These are phyloP conservation scores for Helicoverpa assulta DNA, from an alignment of 2,888 invertebrate genomes.

Conservation along the genomic window DNA sequence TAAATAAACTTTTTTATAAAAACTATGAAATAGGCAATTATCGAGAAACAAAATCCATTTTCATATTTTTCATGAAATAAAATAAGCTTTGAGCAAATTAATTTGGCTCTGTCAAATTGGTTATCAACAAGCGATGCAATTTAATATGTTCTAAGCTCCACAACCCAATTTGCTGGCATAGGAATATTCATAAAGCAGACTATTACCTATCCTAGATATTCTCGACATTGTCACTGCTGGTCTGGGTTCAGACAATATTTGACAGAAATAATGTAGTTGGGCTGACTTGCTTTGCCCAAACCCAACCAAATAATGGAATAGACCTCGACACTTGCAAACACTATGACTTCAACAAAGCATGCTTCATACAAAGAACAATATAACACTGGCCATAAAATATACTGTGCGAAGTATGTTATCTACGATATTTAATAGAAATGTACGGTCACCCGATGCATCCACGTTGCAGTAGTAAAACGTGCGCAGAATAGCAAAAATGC, in stretches of 20 bases:
- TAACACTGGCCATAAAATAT: conserved; percentile 19
- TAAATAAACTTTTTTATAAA: too few species aligned
- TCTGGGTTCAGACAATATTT: too few species aligned
- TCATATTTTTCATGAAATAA: too few species aligned
- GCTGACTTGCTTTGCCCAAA: too few species aligned
- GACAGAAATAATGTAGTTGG: too few species aligned
- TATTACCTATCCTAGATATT: neutral
- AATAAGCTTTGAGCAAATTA: too few species aligned
- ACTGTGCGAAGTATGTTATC: conserved; percentile 24
- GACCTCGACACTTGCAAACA: too few species aligned
- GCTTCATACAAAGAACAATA: conserved; percentile 6
- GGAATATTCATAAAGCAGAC: conserved; percentile 5
- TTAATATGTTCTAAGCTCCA: neutral
- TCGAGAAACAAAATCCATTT: too few species aligned
- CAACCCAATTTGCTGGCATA: neutral
- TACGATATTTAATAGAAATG: conserved; percentile 45
- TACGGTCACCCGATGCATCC: conserved; percentile 33
- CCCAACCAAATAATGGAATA: too few species aligned
- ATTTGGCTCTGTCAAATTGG: neutral
- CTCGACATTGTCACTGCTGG: neutral
- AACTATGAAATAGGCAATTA: too few species aligned
- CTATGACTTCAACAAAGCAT: neutral
- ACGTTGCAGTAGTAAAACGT: conserved; percentile 52
- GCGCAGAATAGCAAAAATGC: conserved; percentile 26
- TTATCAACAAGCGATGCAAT: neutral